Evolutionary conservation across 2,797 vertebrate species (phyloP).

Genomic region (Enteromius radiatus): DNA sequence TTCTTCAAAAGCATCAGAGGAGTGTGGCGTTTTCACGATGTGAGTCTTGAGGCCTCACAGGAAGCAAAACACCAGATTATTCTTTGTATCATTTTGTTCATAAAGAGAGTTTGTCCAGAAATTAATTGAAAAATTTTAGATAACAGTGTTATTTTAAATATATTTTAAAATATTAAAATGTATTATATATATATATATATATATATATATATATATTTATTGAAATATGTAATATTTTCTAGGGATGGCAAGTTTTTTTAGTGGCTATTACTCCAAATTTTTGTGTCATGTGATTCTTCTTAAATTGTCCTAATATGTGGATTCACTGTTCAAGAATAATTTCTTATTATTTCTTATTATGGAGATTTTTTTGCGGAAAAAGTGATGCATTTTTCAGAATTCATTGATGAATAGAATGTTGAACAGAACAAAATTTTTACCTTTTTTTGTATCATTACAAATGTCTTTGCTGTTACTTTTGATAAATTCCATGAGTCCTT

Average conservation of each 20-base stretch:
- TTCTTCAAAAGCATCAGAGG: conserved; percentile 51
- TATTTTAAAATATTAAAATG: not conserved
- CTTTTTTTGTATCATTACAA: not conserved
- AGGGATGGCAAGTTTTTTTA: not conserved
- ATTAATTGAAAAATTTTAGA: not conserved
- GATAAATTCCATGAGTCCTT: not conserved
- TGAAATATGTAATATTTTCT: not conserved
- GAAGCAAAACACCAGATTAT: conserved; percentile 24
- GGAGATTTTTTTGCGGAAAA: not conserved
- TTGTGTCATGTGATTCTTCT: not conserved
- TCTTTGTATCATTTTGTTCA: not conserved
- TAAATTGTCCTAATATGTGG: not conserved
- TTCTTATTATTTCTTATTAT: not conserved
- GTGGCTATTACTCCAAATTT: not conserved
- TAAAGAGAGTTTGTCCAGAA: not conserved
- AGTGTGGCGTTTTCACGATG: conserved; percentile 44
- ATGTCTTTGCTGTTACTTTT: not conserved
- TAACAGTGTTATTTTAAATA: not conserved
- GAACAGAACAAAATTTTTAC: not conserved
- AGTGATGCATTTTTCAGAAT: not conserved
- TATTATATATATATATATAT: too few relatives aligned
- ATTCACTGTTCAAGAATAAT: not conserved
- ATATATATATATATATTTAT: too few relatives aligned
- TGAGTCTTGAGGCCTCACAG: conserved; percentile 52
- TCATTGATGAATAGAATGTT: not conserved